These are phyloP conservation scores for Amphipoea lucens DNA, from an alignment of 2,888 invertebrate genomes.

Conservation along the genomic window DNA sequence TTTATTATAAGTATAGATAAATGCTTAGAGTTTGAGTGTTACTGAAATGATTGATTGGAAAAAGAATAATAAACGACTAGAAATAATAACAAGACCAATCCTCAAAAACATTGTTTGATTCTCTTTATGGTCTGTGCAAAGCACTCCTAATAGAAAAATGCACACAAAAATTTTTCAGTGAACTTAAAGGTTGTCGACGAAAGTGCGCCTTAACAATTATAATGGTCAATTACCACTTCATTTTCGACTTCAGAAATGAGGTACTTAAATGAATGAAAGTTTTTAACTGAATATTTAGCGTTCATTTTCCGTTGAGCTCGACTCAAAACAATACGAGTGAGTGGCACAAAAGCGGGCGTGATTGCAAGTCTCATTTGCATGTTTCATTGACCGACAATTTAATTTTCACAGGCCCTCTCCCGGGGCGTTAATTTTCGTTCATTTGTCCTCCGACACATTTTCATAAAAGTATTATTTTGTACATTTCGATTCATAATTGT, in stretches of 20 bases:
- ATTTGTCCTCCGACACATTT: slow-evolving; percentile 73
- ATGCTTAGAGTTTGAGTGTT: not conserved
- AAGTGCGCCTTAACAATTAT: slow-evolving; percentile 59
- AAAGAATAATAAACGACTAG: slow-evolving; percentile 2
- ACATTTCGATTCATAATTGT: slow-evolving; percentile 72
- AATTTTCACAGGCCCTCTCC: slow-evolving; percentile 79
- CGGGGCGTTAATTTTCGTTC: slow-evolving; percentile 77
- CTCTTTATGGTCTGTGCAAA: slow-evolving; percentile 15
- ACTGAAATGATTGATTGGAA: not conserved
- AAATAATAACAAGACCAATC: slow-evolving; percentile 19
- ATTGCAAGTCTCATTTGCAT: slow-evolving; percentile 87
- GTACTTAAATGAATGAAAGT: slow-evolving; percentile 60
- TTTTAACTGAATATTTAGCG: slow-evolving; percentile 64
- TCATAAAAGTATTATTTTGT: slow-evolving; percentile 69
- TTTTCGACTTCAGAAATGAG: slow-evolving; percentile 60
- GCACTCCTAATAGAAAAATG: slow-evolving; percentile 37
- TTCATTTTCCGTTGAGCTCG: slow-evolving; percentile 64
- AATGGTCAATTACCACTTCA: slow-evolving; percentile 66
- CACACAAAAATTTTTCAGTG: slow-evolving; percentile 50
- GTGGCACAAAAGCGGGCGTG: slow-evolving; percentile 82
- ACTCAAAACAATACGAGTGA: slow-evolving; percentile 78
- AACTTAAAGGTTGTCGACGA: slow-evolving; percentile 55
- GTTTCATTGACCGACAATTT: slow-evolving; percentile 87
- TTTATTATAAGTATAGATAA: too few relatives aligned
- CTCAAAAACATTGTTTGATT: slow-evolving; percentile 31